phyloP scores from a whole-genome alignment of 2,113 vertebrate species.

The Leptobrachium ailaonicum region DNA sequence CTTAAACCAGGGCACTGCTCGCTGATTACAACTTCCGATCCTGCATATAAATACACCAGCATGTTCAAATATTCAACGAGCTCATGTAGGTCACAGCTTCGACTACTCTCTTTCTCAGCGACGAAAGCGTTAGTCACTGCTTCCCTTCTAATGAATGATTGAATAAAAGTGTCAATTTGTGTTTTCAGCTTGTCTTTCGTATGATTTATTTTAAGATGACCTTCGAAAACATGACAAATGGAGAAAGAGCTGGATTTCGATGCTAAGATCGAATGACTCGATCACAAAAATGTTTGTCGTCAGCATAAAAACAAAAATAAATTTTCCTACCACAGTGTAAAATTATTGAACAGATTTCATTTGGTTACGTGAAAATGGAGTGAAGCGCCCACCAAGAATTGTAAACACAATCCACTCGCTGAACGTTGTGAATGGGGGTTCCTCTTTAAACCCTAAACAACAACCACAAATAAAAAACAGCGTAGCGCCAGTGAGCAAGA shows the following conservation, averaged over 20 bases:
- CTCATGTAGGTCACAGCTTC: constrained; percentile 11
- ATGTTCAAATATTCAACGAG: neutral
- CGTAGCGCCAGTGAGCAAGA: too few species aligned
- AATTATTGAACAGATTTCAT: too few species aligned
- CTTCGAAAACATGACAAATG: constrained; percentile 5
- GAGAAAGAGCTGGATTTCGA: neutral
- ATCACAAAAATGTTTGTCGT: constrained; percentile 3
- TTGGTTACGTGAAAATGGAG: too few species aligned
- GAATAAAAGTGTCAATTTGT: neutral
- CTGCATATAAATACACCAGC: neutral
- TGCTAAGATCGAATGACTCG: too few species aligned
- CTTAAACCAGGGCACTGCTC: neutral
- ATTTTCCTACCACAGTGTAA: too few species aligned
- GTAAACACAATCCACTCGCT: too few species aligned
- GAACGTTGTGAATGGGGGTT: too few species aligned
- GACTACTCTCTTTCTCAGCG: neutral
- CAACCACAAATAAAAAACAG: too few species aligned
- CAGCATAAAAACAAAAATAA: neutral
- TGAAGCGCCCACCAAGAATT: too few species aligned
- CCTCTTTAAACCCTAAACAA: too few species aligned
- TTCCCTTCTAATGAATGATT: neutral
- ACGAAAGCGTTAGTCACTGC: neutral
- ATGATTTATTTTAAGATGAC: constrained; percentile 10
- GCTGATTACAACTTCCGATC: neutral
- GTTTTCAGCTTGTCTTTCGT: neutral